Evolutionary conservation across 2,888 invertebrate genomes (phyloP).

Genomic region (Drosophila mimetica): DNA sequence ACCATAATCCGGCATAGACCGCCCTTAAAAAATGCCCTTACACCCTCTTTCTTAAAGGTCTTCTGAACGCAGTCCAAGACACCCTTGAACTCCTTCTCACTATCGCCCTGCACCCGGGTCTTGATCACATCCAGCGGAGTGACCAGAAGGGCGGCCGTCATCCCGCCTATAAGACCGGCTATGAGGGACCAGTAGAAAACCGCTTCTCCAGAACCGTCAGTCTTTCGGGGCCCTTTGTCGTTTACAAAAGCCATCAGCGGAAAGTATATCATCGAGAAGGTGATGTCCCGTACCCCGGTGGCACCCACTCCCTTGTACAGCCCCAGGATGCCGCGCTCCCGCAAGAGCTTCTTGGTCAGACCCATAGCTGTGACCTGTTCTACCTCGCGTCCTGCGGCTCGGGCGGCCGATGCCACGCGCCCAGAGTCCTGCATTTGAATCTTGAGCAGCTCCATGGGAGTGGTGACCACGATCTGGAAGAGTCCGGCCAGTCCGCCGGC

Average conservation of each 20-base stretch:
- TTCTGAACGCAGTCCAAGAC: constrained; percentile 93
- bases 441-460: constrained; percentile 99
- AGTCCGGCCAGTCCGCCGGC: constrained; percentile 98
- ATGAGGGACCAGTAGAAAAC: constrained; percentile 97
- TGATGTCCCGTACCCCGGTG: constrained; percentile 95
- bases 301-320: constrained; percentile 96
- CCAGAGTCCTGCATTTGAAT: constrained; percentile 99
- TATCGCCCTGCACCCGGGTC: constrained; percentile 96
- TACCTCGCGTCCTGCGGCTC: constrained; percentile 87
- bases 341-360: constrained; percentile 90
- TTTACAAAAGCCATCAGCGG: constrained; percentile 97
- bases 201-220: constrained; percentile 87
- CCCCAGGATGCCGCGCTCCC: constrained; percentile 93
- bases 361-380: constrained; percentile 90
- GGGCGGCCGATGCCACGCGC: constrained; percentile 89
- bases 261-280: constrained; percentile 98
- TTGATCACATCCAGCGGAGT: constrained; percentile 99
- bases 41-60: constrained; percentile 94
- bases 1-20: constrained; percentile 98
- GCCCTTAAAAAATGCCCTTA: constrained; percentile 98
- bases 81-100: constrained; percentile 92
- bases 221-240: constrained; percentile 90
- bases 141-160: constrained; percentile 91
- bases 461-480: constrained; percentile 97
- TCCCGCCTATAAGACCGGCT: constrained; percentile 94